phyloP scores from a whole-genome alignment of 2,797 vertebrate species.

The Potorous gilbertii region DNA sequence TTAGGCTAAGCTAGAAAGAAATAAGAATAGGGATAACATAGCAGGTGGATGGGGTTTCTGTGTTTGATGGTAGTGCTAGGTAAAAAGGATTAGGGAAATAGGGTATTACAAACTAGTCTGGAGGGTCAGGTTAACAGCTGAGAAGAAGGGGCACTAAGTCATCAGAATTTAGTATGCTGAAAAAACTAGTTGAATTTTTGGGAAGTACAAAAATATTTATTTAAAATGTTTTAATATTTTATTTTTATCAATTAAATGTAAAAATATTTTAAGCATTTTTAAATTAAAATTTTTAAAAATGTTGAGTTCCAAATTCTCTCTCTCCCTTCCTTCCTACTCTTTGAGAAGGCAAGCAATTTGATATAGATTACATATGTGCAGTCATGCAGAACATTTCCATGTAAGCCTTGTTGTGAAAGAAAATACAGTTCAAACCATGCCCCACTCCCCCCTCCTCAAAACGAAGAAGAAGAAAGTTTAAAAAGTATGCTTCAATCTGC shows the following conservation, averaged over 20 bases:
- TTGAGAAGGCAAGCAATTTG: neutral
- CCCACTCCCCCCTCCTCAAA: neutral
- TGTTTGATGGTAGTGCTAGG: neutral
- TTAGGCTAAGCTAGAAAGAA: neutral
- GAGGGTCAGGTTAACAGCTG: neutral
- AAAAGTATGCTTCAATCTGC: neutral
- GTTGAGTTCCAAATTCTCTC: neutral
- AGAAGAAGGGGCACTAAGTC: neutral
- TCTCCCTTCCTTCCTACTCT: neutral
- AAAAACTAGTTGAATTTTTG: neutral
- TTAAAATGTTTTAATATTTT: neutral
- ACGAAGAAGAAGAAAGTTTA: neutral
- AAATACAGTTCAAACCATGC: neutral
- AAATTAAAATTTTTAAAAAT: neutral
- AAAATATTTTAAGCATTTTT: neutral
- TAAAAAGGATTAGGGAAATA: neutral
- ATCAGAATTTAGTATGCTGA: neutral
- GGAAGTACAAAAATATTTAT: neutral
- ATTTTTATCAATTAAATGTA: neutral
- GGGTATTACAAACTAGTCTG: neutral
- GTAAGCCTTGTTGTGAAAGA: neutral
- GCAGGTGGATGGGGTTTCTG: neutral
- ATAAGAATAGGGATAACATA: neutral
- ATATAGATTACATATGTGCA: neutral
- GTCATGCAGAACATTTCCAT: neutral